These are phyloP conservation scores for Agrypnus murinus DNA, from an alignment of 2,888 invertebrate genomes.

Conservation along the genomic window DNA sequence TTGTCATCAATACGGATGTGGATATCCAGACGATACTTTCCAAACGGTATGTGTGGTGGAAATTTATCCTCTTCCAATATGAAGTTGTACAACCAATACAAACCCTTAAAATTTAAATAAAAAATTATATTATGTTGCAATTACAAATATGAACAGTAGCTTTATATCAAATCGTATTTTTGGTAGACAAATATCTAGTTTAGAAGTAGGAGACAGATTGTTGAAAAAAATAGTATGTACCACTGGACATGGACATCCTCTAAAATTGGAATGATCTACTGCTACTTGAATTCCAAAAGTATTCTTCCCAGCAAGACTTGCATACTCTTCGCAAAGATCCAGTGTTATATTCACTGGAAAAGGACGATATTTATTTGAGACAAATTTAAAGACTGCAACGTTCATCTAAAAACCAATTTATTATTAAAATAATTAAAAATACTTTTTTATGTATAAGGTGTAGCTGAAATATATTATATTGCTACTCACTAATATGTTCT, in stretches of 20 bases:
- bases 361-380: too few relatives aligned
- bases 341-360: too few relatives aligned
- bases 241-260: constrained; percentile 26
- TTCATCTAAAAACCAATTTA: too few relatives aligned
- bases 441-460: too few relatives aligned
- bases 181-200: too few relatives aligned
- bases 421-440: too few relatives aligned
- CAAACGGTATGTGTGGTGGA: constrained; percentile 32
- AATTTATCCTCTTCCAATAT: constrained; percentile 32
- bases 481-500: neutral
- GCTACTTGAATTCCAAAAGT: constrained; percentile 9
- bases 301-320: neutral
- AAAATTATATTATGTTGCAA: neutral
- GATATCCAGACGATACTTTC: constrained; percentile 25
- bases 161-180: too few relatives aligned
- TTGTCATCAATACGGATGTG: constrained; percentile 14
- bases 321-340: too few relatives aligned
- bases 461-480: too few relatives aligned
- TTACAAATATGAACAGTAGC: too few relatives aligned
- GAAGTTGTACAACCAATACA: constrained; percentile 23
- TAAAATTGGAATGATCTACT: constrained; percentile 21
- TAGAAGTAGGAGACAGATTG: neutral
- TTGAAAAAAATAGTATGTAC: neutral
- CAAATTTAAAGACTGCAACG: too few relatives aligned
- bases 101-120: constrained; percentile 10